Percentiles rank a stretch among this genome's conserved stretches.
Conservation (phyloP, 2,797 vertebrate species). For the Poeciliopsis presidionis region DNA sequence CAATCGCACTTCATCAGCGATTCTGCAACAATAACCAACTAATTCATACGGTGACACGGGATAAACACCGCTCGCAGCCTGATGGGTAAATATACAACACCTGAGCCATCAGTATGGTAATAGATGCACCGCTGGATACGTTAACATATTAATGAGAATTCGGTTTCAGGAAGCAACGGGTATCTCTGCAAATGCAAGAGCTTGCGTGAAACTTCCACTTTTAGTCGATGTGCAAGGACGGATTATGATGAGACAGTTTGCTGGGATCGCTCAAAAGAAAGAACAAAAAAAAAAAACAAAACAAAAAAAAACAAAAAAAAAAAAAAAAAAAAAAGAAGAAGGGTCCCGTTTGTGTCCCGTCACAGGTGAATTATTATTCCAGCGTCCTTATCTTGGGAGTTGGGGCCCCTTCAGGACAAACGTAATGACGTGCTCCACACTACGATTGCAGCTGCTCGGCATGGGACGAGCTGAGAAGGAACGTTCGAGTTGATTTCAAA, state of each 20-base stretch:
- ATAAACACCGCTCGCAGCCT: conserved; percentile 16
- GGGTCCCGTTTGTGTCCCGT: conserved; percentile 39
- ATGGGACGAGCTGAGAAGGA: conserved; percentile 29
- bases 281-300: not conserved
- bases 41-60: conserved; percentile 9
- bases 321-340: too few species aligned
- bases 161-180: conserved; percentile 20
- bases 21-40: conserved; percentile 32
- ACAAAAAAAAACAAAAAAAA: not conserved
- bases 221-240: conserved; percentile 16
- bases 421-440: conserved; percentile 31
- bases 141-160: conserved; percentile 67
- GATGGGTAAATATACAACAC: conserved; percentile 29
- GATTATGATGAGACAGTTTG: conserved; percentile 24
- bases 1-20: conserved; percentile 11
- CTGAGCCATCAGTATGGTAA: conserved; percentile 39
- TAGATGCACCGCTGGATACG: conserved; percentile 36
- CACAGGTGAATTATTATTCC: conserved; percentile 58
- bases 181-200: not conserved
- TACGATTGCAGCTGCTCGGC: conserved; percentile 26
- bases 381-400: conserved; percentile 52
- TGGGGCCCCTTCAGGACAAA: conserved; percentile 48
- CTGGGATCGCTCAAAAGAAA: conserved; percentile 5
- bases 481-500: not conserved
- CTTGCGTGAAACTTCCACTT: conserved; percentile 5